Evolutionary conservation across 2,888 invertebrate genomes (phyloP), one percentile per base, ranked within the genome.

Genomic region (Polydrusus cervinus): DNA sequence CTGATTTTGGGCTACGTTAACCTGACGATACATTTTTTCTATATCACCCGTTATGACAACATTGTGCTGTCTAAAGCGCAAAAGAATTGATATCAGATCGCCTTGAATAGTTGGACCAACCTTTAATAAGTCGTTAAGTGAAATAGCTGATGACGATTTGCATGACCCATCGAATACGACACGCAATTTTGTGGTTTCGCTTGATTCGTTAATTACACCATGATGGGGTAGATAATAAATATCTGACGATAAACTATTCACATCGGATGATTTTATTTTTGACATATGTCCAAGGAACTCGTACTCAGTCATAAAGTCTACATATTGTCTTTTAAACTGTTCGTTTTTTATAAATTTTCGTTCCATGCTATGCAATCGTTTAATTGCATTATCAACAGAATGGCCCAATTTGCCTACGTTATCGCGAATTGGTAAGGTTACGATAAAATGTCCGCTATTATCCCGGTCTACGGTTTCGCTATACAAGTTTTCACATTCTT

Each of bases 401-500:
- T 70, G 14, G 8, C 64, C 74, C n/a, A 74, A 40, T 34, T 60
- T 10, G 3, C 34, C 38, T 13, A 49, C n/a, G 43, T 51, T 62
- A 10, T 61, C 38, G n/a, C 64, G 20, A 5, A 38, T 30, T 10
- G 69, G 57, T 47, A 74, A 62, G 6, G 47, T 70, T 18, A 71
- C 74, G 11, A 71, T 34, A 30, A 69, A 74, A 38, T 34, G 43
- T 13, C 69, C 61, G n/a, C 1, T 18, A 16, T 61, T 11, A 62
- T 61, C 61, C 1, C 69, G 40, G 6, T 47, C 11, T 10, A 16
- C 25, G 7, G 61, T 70, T 62, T 74, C 40, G 11, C 3, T 45
- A 43, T 74, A 69, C 6, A 40, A 38, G n/a, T 62, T 34, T 49
- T 74, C 74, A 47, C 62, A 69, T 74, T 74, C 69, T 16, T 43